These are phyloP conservation scores for Palythoa grandiflora DNA, from an alignment of 92 coral and sea anemone genomes.

Conservation along the genomic window DNA sequence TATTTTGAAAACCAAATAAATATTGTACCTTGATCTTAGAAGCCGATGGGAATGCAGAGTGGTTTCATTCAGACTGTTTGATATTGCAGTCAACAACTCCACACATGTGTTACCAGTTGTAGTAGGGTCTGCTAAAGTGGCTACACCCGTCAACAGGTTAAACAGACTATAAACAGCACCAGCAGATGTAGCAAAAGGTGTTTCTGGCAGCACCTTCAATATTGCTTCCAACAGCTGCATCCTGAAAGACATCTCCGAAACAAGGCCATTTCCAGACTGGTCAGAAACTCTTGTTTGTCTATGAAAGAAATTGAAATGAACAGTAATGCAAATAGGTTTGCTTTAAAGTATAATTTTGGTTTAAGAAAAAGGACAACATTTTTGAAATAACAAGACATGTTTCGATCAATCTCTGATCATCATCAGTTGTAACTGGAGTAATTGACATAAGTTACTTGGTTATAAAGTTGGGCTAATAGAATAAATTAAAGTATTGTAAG, in stretches of 20 bases:
- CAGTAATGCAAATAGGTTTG: too few relatives aligned
- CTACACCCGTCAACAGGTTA: conserved; percentile 80
- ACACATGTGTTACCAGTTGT: conserved; percentile 75
- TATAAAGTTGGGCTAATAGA: too few relatives aligned
- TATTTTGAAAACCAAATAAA: not conserved
- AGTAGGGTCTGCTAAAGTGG: conserved; percentile 72
- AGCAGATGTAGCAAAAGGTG: conserved; percentile 76
- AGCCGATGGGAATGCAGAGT: conserved; percentile 71
- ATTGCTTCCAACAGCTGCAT: conserved; percentile 72
- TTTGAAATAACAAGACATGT: too few relatives aligned
- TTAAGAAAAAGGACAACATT: too few relatives aligned
- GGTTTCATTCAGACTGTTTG: conserved; percentile 70
- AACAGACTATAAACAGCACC: conserved; percentile 90
- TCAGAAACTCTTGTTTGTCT: conserved; percentile 58
- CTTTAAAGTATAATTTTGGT: too few relatives aligned
- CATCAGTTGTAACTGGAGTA: too few relatives aligned
- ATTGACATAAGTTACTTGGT: too few relatives aligned
- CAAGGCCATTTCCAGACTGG: conserved; percentile 43
- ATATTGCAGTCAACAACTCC: conserved; percentile 79
- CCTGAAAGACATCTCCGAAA: conserved; percentile 62
- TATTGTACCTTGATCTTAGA: conserved; percentile 78
- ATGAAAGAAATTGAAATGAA: not conserved
- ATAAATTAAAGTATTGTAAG: too few relatives aligned
- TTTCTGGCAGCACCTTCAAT: conserved; percentile 71
- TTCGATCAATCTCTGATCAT: too few relatives aligned